Conservation (phyloP, 1,140 invertebrate genomes). For the Drosophila punjabiensis region DNA sequence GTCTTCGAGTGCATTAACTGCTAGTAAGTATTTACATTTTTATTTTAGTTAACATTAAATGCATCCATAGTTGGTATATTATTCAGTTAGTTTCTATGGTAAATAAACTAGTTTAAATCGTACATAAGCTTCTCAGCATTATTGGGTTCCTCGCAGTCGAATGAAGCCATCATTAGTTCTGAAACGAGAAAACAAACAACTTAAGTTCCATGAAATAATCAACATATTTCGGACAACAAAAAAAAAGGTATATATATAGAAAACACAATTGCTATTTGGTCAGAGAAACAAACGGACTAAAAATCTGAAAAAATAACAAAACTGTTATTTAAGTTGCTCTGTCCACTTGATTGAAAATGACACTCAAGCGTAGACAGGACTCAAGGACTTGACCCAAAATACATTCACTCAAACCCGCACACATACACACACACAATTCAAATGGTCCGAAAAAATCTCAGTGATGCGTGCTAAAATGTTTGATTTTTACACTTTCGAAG, state of each 20-base stretch:
- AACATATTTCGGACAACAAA: conserved; percentile 5
- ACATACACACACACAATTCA: conserved; percentile 24
- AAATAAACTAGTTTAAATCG: conserved; percentile 69
- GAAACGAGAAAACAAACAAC: conserved; percentile 40
- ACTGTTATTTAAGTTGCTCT: conserved; percentile 60
- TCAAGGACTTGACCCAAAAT: conserved; percentile 25
- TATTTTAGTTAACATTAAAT: conserved; percentile 44
- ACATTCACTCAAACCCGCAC: conserved; percentile 22
- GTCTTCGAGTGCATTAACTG: conserved; percentile 12
- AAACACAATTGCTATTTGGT: conserved; percentile 15
- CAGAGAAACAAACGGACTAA: conserved; percentile 16
- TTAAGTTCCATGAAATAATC: conserved; percentile 8
- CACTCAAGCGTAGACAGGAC: conserved; percentile 57
- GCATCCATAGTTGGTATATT: conserved; percentile 27
- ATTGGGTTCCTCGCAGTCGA: conserved; percentile 82
- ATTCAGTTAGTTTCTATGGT: conserved; percentile 6
- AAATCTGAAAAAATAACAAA: conserved; percentile 48
- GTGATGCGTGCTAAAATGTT: conserved; percentile 59
- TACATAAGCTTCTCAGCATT: conserved; percentile 84
- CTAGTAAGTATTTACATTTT: conserved; percentile 35
- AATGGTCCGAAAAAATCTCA: conserved; percentile 53
- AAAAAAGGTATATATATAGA: neutral
- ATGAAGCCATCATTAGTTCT: conserved; percentile 85
- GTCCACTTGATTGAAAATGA: conserved; percentile 71
- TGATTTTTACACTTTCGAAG: conserved; percentile 46